Base-by-base conservation (phyloP, 2,113 vertebrate species). In the Pipra filicauda region DNA sequence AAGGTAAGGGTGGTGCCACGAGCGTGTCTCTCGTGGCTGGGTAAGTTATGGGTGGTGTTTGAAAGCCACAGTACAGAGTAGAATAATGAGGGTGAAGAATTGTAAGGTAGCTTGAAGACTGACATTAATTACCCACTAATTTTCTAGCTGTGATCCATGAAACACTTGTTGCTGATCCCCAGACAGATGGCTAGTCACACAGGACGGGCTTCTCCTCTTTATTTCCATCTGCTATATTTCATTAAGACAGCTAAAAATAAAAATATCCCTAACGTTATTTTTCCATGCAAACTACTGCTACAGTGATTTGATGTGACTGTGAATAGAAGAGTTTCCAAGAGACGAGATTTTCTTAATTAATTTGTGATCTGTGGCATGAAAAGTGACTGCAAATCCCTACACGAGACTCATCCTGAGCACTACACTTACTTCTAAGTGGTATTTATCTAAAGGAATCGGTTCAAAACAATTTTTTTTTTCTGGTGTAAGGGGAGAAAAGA, bases 171-270 rank as follows among this genome's bases (percentile, higher is more conserved):
- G 90, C 85, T 96, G 94, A 79, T 96, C 89, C 82, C 82, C 72
- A 96, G 91, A 94, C 96, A 97, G 95, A 96, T 97, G 95, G 96
- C 95, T 85, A 94, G 93, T 94, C 94, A 80, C 91, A 93, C 3
- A 91, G 93, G 82, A 90, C 0, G 13, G 90, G 88, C 88, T 96
- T 94, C 94, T 97, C 93, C 73, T 93, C 89, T 96, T 69, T 83
- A 96, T 96, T 96, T 97, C 95, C 90, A 97, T 96, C 95, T 96
- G 95, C 94, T 96, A 90, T 89, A 90, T 96, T 96, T 96, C 94
- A 96, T 96, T 97, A 94, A 95, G 94, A 73, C 35, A 71, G 71
- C 91, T 96, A 96, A 96, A 96, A 93, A 95, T 95, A 96, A 94
- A 94, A 94, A 94, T 82, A 95, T 83, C 88, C 35, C 58, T 76